Evolutionary conservation across 2,888 invertebrate species (phyloP).

Genomic region (Hirtodrosophila trivittata): DNA sequence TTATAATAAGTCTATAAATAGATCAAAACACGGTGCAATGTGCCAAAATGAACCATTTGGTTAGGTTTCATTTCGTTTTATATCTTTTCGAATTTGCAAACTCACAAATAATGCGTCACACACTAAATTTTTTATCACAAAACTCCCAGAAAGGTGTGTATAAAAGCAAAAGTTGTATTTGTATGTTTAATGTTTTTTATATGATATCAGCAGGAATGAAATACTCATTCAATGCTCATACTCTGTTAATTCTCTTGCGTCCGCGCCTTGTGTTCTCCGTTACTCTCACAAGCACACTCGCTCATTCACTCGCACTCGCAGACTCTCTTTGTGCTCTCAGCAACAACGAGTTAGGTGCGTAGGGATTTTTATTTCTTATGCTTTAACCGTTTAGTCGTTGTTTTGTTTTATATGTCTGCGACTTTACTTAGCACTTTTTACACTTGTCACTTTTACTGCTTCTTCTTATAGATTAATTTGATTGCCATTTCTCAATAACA

Average conservation of each 20-base stretch:
- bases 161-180: slow-evolving; percentile 15
- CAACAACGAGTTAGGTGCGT: slow-evolving; percentile 36
- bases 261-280: slow-evolving; percentile 38
- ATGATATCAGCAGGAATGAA: slow-evolving; percentile 31
- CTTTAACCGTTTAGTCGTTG: slow-evolving; percentile 39
- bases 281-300: slow-evolving; percentile 6
- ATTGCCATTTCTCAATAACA: slow-evolving; percentile 28
- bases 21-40: slow-evolving; percentile 64
- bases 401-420: slow-evolving; percentile 26
- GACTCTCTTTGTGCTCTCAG: slow-evolving; percentile 7
- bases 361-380: slow-evolving; percentile 60
- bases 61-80: not conserved
- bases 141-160: slow-evolving; percentile 30
- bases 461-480: slow-evolving; percentile 23
- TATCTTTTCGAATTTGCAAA: slow-evolving; percentile 25
- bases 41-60: slow-evolving; percentile 57
- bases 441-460: slow-evolving; percentile 48
- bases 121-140: slow-evolving; percentile 19
- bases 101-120: slow-evolving; percentile 57
- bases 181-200: slow-evolving; percentile 31
- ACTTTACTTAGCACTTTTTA: slow-evolving; percentile 23
- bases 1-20: slow-evolving; percentile 58
- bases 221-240: slow-evolving; percentile 1
- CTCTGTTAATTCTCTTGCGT: slow-evolving; percentile 52
- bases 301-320: not conserved